phyloP scores from a whole-genome alignment of 2,797 vertebrate species.

The Benthosema pterotum region DNA sequence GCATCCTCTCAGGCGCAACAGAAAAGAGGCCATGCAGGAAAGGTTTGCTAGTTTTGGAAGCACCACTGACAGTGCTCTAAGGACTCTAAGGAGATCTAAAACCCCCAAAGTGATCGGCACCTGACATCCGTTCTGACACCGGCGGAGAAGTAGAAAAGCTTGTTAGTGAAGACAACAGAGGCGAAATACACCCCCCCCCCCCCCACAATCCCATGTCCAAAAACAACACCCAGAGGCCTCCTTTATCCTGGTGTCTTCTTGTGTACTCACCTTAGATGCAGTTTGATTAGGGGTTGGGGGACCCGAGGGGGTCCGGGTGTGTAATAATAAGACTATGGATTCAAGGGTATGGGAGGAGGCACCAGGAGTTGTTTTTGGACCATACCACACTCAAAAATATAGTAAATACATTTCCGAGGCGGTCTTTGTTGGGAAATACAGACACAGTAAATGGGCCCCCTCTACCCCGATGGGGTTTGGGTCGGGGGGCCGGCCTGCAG shows the following conservation, averaged over 20 bases:
- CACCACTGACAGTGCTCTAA: not conserved
- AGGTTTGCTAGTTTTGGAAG: not conserved
- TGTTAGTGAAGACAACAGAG: conserved; percentile 39
- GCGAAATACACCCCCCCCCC: conserved; percentile 19
- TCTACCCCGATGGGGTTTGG: conserved; percentile 9
- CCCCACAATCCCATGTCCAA: conserved; percentile 38
- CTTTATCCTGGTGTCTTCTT: conserved; percentile 5
- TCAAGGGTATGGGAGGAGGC: not conserved
- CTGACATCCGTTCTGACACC: conserved; percentile 29
- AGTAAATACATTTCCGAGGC: conserved; percentile 68
- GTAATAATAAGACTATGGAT: not conserved
- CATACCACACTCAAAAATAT: conserved; percentile 65
- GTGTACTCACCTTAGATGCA: conserved; percentile 22
- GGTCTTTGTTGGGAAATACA: conserved; percentile 84
- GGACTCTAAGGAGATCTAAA: conserved; percentile 49
- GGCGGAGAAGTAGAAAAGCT: conserved; percentile 17
- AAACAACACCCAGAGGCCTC: conserved; percentile 57
- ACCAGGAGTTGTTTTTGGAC: conserved; percentile 67
- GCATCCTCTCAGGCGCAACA: not conserved
- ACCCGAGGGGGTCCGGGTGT: not conserved
- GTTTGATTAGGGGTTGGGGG: not conserved
- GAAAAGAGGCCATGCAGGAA: conserved; percentile 1
- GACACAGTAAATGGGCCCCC: conserved; percentile 61
- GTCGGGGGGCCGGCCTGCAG: conserved; percentile 12
- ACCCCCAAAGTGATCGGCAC: conserved; percentile 39